Evolutionary conservation across 2,113 vertebrate genomes (phyloP).

Genomic region (Balaeniceps rex): DNA sequence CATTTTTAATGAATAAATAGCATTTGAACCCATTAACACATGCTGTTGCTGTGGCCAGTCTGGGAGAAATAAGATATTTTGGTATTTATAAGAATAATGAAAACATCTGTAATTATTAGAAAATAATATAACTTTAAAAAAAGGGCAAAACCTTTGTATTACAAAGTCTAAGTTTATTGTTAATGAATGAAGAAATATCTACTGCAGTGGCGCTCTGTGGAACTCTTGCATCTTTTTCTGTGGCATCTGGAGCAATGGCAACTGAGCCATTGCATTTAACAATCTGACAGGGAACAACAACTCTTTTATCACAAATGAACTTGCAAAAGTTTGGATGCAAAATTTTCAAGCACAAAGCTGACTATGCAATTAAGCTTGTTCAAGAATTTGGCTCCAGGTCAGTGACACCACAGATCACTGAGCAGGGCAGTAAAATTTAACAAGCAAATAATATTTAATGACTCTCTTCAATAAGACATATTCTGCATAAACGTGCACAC

Average conservation of each 20-base stretch:
- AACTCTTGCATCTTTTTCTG: neutral
- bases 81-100: neutral
- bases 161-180: neutral
- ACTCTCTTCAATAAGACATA: neutral
- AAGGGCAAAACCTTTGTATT: neutral
- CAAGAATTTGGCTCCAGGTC: neutral
- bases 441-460: slow-evolving; percentile 3
- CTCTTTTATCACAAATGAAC: neutral
- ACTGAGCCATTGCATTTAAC: neutral
- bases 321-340: neutral
- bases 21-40: neutral
- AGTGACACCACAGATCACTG: neutral
- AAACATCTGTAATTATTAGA: neutral
- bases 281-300: neutral
- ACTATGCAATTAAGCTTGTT: neutral
- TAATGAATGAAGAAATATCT: neutral
- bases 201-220: neutral
- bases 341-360: neutral
- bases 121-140: neutral
- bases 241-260: neutral
- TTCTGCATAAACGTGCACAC: neutral
- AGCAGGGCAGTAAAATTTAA: slow-evolving; percentile 9
- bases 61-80: neutral
- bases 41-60: neutral
- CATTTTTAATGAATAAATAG: neutral